Base-by-base conservation (phyloP, 2,113 vertebrate genomes). In the Crocuta crocuta region DNA sequence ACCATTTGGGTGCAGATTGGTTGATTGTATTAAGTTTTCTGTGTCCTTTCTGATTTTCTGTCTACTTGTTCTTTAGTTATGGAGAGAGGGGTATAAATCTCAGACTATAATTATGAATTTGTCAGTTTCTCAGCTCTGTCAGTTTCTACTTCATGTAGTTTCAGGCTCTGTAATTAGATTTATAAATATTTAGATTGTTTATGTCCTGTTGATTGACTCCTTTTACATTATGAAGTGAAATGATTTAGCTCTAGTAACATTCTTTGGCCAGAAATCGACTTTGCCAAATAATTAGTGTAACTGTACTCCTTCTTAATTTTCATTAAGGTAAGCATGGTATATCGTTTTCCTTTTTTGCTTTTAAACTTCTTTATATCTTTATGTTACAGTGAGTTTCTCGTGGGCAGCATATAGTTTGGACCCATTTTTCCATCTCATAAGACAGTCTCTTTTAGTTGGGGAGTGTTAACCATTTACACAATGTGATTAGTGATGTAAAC, bases 1-100 rank as follows among this genome's bases (percentile, higher is more conserved):
- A 45, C 17, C 23, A 13, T 45, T 71, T 65, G 35, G 48, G 39
- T 81, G 9, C 19, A 97, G 19, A 43, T 70, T 91, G 15, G 3
- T 71, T 80, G 76, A 8, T 71, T 71, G 16, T 68, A 6, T 74
- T 80, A 92, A 58, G 5, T 55, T 33, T 92, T 43, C 7, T n/a
- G 4, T 81, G 68, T 94, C 28, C 74, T 76, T 39, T 80, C 50
- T 84, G 61, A 63, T 95, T 91, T 93, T 87, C 80, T 94, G 5
- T 74, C 43, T 83, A 9, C 16, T 92, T 89, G 16, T 91, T 81
- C 4, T 95, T 71, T 4, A 58, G 0, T 83, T 92, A 26, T 31
- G 68, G 68, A 87, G 50, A 93, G 2, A 8, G 4, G n/a, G 7
- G 1, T 79, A 17, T 61, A 91, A 94, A 55, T 94, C 7, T 89